Evolutionary conservation across 2,888 invertebrate species (phyloP).

Genomic region (Rhopalosiphum nymphaeae): DNA sequence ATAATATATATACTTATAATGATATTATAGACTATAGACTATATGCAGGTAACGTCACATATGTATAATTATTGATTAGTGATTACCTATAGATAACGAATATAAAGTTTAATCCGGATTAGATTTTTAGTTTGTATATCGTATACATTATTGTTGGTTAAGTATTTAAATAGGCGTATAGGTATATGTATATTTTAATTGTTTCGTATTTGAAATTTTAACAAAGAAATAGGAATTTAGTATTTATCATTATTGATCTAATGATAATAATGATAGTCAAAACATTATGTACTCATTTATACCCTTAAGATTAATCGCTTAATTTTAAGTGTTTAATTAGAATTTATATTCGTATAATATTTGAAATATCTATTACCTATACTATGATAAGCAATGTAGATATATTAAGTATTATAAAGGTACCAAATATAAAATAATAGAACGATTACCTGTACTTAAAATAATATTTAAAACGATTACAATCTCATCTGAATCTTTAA

Average conservation of each 20-base stretch:
- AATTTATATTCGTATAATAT: background rate
- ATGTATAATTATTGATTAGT: constrained; percentile 10
- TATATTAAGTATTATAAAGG: background rate
- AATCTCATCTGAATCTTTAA: background rate
- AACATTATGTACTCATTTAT: background rate
- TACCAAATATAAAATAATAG: background rate
- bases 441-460: background rate
- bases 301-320: background rate
- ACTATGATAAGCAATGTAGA: too few species aligned
- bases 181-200: background rate
- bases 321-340: background rate
- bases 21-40: background rate
- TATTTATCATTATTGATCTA: constrained; percentile 19
- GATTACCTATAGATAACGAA: constrained; percentile 1
- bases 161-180: background rate
- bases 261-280: background rate
- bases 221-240: background rate
- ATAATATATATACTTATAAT: constrained; percentile 23
- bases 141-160: background rate
- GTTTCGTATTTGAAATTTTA: background rate
- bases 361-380: background rate
- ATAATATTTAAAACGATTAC: background rate
- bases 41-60: background rate
- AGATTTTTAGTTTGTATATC: background rate
- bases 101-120: constrained; percentile 29